Evolutionary conservation across 1,140 invertebrate species (phyloP).

Genomic region (Nephila pilipes): DNA sequence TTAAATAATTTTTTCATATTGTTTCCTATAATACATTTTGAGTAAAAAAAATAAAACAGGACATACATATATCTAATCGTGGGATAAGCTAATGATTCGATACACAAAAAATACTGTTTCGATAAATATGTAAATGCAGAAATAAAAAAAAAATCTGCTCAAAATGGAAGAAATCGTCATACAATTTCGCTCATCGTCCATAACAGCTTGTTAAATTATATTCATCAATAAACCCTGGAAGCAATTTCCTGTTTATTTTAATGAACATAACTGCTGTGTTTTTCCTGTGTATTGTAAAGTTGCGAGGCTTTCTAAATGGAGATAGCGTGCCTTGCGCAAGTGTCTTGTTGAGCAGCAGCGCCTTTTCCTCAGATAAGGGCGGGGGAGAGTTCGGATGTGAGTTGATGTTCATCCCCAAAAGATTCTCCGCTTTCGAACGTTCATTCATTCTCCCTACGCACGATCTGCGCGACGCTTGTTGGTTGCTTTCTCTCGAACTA

Average conservation of each 20-base stretch:
- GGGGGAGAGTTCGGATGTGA: neutral
- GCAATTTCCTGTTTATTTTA: slow-evolving; percentile 37
- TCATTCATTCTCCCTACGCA: slow-evolving; percentile 26
- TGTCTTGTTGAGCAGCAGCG: neutral
- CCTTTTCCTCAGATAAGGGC: neutral
- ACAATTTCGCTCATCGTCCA: neutral
- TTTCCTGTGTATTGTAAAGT: neutral
- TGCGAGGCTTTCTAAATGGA: neutral
- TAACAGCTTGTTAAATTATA: neutral
- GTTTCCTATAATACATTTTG: no score
- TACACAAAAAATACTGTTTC: no score
- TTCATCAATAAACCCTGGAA: neutral
- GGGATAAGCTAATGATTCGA: no score
- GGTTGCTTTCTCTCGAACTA: neutral
- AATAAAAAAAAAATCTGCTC: no score
- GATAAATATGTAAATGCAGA: no score
- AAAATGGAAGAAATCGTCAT: neutral
- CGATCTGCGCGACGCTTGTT: slow-evolving; percentile 4
- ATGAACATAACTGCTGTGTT: neutral
- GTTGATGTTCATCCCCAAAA: slow-evolving; percentile 24
- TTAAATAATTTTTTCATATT: no score
- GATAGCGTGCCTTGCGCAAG: slow-evolving; percentile 16
- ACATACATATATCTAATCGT: no score
- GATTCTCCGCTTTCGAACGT: slow-evolving; percentile 18
- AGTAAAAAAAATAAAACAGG: no score